phyloP scores from a whole-genome alignment of 2,113 vertebrate genomes.

The Nyctibius bracteatus region DNA sequence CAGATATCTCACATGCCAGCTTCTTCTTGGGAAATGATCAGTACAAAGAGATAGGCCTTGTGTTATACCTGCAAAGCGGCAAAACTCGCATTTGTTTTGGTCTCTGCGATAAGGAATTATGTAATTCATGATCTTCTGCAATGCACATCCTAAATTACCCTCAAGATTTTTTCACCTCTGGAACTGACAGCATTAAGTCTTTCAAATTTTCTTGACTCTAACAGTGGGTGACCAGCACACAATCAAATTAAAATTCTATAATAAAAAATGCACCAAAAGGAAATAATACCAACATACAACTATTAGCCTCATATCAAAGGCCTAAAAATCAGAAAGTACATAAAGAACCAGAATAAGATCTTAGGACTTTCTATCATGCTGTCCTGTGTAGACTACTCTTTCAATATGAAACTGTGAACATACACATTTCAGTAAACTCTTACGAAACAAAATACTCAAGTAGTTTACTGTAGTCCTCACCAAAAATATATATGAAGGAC shows the following conservation, averaged over 20 bases:
- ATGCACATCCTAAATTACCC: background rate
- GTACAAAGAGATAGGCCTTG: background rate
- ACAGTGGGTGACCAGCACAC: background rate
- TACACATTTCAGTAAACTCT: background rate
- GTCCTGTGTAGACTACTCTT: background rate
- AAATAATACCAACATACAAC: background rate
- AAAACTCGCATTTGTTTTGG: background rate
- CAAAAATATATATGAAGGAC: background rate
- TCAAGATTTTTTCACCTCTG: background rate
- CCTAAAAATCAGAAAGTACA: background rate
- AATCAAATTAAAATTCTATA: background rate
- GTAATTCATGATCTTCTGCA: background rate
- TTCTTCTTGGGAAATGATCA: background rate
- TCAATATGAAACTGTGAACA: background rate
- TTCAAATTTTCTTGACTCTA: background rate
- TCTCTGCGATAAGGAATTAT: background rate
- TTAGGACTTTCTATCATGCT: background rate
- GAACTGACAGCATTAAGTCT: background rate
- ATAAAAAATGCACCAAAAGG: background rate
- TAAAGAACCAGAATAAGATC: background rate
- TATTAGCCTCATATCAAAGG: background rate
- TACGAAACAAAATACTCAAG: background rate
- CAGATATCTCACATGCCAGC: background rate
- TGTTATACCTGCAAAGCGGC: background rate
- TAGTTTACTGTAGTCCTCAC: background rate